These are phyloP conservation scores for Notodonta ziczac DNA, from an alignment of 2,888 invertebrate genomes.

Conservation along the genomic window DNA sequence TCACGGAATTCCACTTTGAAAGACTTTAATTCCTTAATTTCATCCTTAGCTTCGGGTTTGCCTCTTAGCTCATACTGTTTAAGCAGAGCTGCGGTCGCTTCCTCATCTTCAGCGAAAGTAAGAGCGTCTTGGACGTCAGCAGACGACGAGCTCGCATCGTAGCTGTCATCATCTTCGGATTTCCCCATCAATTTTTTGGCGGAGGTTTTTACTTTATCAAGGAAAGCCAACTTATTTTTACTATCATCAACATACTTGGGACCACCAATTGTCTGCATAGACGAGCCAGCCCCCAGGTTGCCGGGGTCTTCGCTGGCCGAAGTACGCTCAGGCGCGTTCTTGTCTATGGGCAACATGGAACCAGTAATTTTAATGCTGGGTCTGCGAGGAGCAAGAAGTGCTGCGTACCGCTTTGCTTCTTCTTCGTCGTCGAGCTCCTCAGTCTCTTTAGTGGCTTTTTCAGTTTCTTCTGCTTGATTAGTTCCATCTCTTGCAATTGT, in stretches of 20 bases:
- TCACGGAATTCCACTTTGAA: not conserved
- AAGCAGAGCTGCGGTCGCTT: conserved; percentile 37
- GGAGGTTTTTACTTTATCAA: conserved; percentile 18
- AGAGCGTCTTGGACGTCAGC: conserved; percentile 31
- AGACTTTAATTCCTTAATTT: conserved; percentile 11
- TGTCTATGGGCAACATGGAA: not conserved
- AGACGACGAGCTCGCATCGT: conserved; percentile 8
- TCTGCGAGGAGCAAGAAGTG: not conserved
- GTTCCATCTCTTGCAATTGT: not conserved
- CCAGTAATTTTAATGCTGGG: not conserved
- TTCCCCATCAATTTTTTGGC: conserved; percentile 33
- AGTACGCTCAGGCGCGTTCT: not conserved
- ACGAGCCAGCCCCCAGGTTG: not conserved
- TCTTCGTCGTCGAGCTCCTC: not conserved
- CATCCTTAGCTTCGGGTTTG: conserved; percentile 18
- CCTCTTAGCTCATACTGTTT: conserved; percentile 28
- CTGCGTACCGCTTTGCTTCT: not conserved
- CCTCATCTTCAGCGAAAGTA: conserved; percentile 39
- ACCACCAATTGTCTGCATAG: not conserved
- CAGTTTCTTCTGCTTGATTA: not conserved
- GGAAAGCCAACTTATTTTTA: conserved; percentile 10
- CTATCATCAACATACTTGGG: conserved; percentile 2
- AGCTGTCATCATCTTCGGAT: conserved; percentile 18
- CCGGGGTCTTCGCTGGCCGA: not conserved
- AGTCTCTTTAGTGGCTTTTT: not conserved